phyloP scores from a whole-genome alignment of 2,888 invertebrate species.

The Seira sanloemensis region DNA sequence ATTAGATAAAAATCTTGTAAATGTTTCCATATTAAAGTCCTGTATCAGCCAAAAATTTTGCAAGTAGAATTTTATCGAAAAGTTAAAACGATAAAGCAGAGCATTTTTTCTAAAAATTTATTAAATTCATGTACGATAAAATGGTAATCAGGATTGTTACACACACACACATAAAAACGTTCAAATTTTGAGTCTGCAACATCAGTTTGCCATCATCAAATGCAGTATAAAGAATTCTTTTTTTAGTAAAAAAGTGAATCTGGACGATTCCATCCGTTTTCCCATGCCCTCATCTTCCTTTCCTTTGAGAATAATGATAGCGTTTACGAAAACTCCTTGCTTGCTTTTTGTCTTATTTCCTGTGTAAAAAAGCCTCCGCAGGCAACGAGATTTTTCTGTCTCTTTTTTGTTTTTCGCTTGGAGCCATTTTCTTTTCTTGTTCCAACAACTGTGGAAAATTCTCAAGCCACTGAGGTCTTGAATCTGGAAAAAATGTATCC shows the following conservation, averaged over 20 bases:
- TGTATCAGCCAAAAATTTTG: too few species aligned
- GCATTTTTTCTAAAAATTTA: neutral
- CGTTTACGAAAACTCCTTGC: neutral
- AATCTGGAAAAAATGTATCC: neutral
- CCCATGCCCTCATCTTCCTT: neutral
- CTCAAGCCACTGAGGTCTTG: neutral
- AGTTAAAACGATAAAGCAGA: neutral
- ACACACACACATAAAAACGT: too few species aligned
- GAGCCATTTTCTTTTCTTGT: neutral
- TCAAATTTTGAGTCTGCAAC: neutral
- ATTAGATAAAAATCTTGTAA: too few species aligned
- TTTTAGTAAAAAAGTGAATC: constrained; percentile 9
- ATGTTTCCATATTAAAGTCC: too few species aligned
- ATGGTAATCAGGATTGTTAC: neutral
- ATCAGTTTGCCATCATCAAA: neutral
- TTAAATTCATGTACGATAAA: neutral
- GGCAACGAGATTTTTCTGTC: neutral
- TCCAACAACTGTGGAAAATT: neutral
- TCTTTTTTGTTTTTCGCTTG: neutral
- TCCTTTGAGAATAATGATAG: neutral
- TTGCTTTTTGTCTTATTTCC: neutral
- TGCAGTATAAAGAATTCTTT: neutral
- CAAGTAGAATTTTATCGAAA: neutral
- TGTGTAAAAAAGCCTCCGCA: neutral
- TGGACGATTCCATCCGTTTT: constrained; percentile 11